These are phyloP conservation scores for Armadillidium nasatum DNA, from an alignment of 1,140 invertebrate genomes.

Conservation along the genomic window DNA sequence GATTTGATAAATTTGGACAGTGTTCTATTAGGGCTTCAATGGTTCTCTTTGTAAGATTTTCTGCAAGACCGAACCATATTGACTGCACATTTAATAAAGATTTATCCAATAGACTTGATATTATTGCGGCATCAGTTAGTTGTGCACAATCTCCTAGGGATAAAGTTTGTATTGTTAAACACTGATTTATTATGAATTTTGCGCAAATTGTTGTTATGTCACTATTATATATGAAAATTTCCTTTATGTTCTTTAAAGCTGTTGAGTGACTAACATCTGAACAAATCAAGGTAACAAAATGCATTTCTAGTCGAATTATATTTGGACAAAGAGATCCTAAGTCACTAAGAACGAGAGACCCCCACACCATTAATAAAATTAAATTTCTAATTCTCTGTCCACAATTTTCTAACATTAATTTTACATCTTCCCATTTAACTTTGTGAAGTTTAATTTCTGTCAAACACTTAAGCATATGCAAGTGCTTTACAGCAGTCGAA, in stretches of 20 bases:
- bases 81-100: conserved; percentile 4
- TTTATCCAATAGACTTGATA: not conserved
- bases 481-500: conserved; percentile 19
- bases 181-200: conserved; percentile 12
- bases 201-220: not conserved
- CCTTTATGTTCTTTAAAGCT: conserved; percentile 9
- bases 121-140: conserved; percentile 22
- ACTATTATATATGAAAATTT: conserved; percentile 20
- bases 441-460: conserved; percentile 27
- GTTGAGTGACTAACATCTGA: not conserved
- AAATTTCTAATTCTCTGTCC: conserved; percentile 14
- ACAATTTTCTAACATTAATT: conserved; percentile 16
- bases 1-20: conserved; percentile 13
- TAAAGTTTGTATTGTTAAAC: conserved; percentile 8
- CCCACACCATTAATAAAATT: conserved; percentile 27
- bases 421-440: conserved; percentile 22
- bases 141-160: conserved; percentile 28
- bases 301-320: conserved; percentile 25
- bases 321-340: conserved; percentile 20
- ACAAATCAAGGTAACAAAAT: conserved; percentile 13
- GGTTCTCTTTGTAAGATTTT: conserved; percentile 17
- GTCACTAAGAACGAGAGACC: conserved; percentile 9
- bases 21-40: conserved; percentile 7
- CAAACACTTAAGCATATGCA: conserved; percentile 21
- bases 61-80: conserved; percentile 27